Percentiles rank a stretch among this genome's conserved stretches.
phyloP scores from a whole-genome alignment of 2,113 vertebrate genomes.

The Phycodurus eques region DNA sequence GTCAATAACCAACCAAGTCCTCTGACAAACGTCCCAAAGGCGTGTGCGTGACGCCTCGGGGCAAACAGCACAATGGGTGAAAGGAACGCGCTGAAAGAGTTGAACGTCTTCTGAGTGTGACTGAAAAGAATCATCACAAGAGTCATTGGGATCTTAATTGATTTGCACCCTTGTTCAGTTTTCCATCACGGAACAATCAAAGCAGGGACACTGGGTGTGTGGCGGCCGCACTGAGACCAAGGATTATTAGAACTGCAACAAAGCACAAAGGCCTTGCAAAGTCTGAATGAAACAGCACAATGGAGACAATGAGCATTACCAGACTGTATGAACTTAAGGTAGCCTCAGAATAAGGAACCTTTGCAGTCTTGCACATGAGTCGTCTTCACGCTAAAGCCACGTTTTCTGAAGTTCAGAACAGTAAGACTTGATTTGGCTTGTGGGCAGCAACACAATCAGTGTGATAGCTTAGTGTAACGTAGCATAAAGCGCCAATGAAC shows the following conservation, averaged over 20 bases:
- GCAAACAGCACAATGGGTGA: conserved; percentile 15
- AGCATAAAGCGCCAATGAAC: no score
- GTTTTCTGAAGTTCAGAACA: not conserved
- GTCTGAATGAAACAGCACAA: conserved; percentile 1
- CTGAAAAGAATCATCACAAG: conserved; percentile 17
- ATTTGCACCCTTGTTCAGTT: conserved; percentile 17
- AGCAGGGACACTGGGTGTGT: conserved; percentile 7
- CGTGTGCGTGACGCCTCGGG: conserved; percentile 28
- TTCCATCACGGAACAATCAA: conserved; percentile 10
- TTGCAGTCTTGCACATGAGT: not conserved
- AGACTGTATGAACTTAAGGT: not conserved
- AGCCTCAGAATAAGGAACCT: conserved; percentile 1
- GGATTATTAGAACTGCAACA: conserved; percentile 10
- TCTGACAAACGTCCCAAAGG: conserved; percentile 39
- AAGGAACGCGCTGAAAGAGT: not conserved
- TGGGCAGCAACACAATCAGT: not conserved
- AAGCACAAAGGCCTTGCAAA: not conserved
- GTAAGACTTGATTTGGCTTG: not conserved
- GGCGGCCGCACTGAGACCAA: conserved; percentile 1
- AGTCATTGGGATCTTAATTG: conserved; percentile 19
- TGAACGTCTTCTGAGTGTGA: conserved; percentile 1
- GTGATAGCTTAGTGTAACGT: not conserved
- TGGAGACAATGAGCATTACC: not conserved
- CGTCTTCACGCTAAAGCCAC: not conserved
- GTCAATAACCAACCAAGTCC: conserved; percentile 42